These are phyloP conservation scores for Hippocampus barbouri DNA, from an alignment of 2,113 vertebrate species.

Conservation along the genomic window DNA sequence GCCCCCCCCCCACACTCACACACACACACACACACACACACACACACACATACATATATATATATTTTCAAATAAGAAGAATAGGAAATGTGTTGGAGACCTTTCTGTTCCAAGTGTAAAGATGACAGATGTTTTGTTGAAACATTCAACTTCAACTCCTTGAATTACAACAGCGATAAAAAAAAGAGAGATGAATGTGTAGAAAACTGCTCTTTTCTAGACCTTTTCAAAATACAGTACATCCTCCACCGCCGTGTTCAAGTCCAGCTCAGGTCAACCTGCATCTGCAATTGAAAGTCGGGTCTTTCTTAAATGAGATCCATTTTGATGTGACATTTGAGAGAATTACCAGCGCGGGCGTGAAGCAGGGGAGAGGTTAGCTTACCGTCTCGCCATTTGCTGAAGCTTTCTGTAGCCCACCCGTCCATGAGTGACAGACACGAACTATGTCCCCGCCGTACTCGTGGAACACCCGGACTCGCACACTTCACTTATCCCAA, in stretches of 20 bases:
- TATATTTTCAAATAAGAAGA: conserved; percentile 56
- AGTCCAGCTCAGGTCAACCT: conserved; percentile 48
- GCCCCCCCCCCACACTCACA: too few species aligned
- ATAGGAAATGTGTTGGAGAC: conserved; percentile 48
- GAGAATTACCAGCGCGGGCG: conserved; percentile 62
- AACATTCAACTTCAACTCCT: conserved; percentile 27
- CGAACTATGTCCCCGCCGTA: conserved; percentile 58
- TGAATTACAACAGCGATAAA: conserved; percentile 32
- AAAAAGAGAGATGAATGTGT: conserved; percentile 32
- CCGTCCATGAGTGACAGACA: conserved; percentile 59
- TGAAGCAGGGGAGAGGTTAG: conserved; percentile 53
- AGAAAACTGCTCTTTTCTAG: conserved; percentile 20
- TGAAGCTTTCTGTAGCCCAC: conserved; percentile 43
- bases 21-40: too few species aligned
- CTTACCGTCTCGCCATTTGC: conserved; percentile 44
- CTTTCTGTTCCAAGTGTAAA: conserved; percentile 14
- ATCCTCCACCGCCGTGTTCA: conserved; percentile 25
- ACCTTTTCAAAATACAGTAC: conserved; percentile 42
- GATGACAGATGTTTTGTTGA: conserved; percentile 36
- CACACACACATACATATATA: too few species aligned
- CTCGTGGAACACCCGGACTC: conserved; percentile 24
- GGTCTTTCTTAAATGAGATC: conserved; percentile 68
- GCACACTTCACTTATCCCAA: conserved; percentile 54
- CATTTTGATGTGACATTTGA: conserved; percentile 76
- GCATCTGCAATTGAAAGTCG: conserved; percentile 53